phyloP scores from a whole-genome alignment of 2,888 invertebrate species.

The Parochlus steinenii region DNA sequence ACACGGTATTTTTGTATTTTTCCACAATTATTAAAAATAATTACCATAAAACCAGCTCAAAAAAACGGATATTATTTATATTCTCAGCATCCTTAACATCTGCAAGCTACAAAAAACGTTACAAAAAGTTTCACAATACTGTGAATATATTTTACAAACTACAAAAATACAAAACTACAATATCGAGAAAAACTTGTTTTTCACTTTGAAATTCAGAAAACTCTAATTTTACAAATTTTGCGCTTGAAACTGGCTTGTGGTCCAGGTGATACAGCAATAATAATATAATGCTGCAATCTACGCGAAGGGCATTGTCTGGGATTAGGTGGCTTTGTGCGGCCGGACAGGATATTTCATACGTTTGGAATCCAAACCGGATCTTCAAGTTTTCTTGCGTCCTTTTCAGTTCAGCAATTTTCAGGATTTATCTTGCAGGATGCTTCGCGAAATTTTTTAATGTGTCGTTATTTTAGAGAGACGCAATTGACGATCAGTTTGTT shows the following conservation, averaged over 20 bases:
- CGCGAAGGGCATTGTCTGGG: background rate
- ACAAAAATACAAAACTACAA: constrained; percentile 1
- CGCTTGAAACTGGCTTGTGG: too few relatives aligned
- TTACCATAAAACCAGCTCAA: constrained; percentile 8
- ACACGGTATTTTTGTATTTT: too few relatives aligned
- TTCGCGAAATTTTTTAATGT: background rate
- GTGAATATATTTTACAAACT: constrained; percentile 3
- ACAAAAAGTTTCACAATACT: too few relatives aligned
- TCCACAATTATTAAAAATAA: too few relatives aligned
- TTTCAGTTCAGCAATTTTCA: background rate
- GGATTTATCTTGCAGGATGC: background rate
- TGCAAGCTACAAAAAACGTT: too few relatives aligned
- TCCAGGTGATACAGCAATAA: too few relatives aligned
- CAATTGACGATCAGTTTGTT: constrained; percentile 12
- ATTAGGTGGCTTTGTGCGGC: constrained; percentile 5
- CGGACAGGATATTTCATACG: background rate
- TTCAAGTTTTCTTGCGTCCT: background rate
- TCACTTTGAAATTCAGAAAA: background rate
- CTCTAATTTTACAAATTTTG: too few relatives aligned
- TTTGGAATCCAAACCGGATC: constrained; percentile 1
- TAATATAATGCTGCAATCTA: constrained; percentile 2
- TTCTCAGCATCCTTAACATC: constrained; percentile 6
- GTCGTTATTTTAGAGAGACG: constrained; percentile 7
- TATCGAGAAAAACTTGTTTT: constrained; percentile 5
- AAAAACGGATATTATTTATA: background rate